Conservation (phyloP, 1,140 invertebrate species). For the Melanaphis sacchari region DNA sequence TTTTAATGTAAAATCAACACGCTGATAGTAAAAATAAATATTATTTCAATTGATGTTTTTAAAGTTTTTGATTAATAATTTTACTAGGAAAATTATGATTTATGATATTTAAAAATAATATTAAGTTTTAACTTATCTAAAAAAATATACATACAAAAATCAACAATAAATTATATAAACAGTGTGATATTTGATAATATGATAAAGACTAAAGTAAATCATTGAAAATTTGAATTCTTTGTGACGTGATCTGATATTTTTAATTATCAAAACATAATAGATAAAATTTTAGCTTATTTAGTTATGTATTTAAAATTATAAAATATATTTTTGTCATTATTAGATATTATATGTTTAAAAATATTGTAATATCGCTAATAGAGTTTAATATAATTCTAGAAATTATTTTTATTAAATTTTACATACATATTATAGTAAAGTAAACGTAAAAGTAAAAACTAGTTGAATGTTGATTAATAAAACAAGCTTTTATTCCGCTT, state of each 20-base stretch:
- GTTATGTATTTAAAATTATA: background rate
- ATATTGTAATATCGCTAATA: background rate
- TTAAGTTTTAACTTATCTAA: background rate
- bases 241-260: background rate
- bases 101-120: background rate
- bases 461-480: background rate
- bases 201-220: no score
- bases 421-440: background rate
- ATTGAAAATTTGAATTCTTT: background rate
- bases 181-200: no score
- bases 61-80: background rate
- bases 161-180: no score
- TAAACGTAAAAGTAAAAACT: background rate
- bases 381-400: background rate
- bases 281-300: background rate
- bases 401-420: background rate
- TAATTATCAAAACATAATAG: background rate
- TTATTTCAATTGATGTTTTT: background rate
- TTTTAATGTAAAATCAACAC: background rate
- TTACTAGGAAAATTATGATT: no score
- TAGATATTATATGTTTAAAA: no score
- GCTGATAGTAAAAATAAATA: background rate
- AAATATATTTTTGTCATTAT: background rate
- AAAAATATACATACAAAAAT: background rate
- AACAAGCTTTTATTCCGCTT: background rate